These are phyloP conservation scores for Zaprionus nigranus DNA, from an alignment of 1,140 invertebrate genomes.

Conservation along the genomic window DNA sequence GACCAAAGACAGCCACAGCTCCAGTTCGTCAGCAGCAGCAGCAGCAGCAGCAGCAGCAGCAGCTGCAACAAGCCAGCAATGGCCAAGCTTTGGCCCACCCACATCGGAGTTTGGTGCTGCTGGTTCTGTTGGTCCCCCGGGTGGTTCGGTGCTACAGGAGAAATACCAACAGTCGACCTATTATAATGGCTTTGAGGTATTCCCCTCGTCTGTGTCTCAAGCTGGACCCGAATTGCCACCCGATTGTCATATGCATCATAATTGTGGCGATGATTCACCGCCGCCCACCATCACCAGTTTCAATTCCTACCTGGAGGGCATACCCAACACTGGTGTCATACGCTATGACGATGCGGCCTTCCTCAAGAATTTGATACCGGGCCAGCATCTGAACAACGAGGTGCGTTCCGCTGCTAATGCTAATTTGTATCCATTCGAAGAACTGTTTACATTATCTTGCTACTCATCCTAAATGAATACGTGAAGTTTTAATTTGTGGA, in stretches of 20 bases:
- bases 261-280: slow-evolving; percentile 81
- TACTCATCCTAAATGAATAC: slow-evolving; percentile 45
- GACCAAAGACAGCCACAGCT: slow-evolving; percentile 69
- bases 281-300: slow-evolving; percentile 82
- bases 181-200: slow-evolving; percentile 80
- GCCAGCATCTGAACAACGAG: slow-evolving; percentile 86
- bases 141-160: slow-evolving; percentile 60
- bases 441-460: slow-evolving; percentile 34
- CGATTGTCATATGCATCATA: slow-evolving; percentile 75
- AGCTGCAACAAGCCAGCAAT: slow-evolving; percentile 43
- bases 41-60: background rate
- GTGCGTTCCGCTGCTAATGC: slow-evolving; percentile 51
- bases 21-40: background rate
- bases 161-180: slow-evolving; percentile 82
- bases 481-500: background rate
- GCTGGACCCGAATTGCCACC: slow-evolving; percentile 20
- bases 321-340: slow-evolving; percentile 80
- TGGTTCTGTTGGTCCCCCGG: background rate
- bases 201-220: slow-evolving; percentile 33
- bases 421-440: slow-evolving; percentile 27
- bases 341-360: slow-evolving; percentile 85
- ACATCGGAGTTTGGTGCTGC: slow-evolving; percentile 41
- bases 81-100: slow-evolving; percentile 60
- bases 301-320: slow-evolving; percentile 82
- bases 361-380: slow-evolving; percentile 85